Conservation (phyloP, 2,113 vertebrate species). For the Callocephalon fimbriatum region DNA sequence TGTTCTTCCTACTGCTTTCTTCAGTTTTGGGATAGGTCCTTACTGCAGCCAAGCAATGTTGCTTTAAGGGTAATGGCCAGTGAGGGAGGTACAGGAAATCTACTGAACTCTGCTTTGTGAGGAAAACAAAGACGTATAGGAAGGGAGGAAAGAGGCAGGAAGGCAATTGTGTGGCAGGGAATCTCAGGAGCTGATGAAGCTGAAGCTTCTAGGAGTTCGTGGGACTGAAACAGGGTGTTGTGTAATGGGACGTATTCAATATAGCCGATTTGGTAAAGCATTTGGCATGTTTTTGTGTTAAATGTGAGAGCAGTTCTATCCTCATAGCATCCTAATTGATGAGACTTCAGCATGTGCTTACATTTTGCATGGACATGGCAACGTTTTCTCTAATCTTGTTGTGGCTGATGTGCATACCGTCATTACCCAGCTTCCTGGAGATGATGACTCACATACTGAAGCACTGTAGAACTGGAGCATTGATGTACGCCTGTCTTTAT, state of each 20-base stretch:
- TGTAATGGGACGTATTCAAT: neutral
- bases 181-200: neutral
- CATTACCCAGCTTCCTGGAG: neutral
- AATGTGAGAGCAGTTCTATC: neutral
- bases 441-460: neutral
- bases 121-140: slow-evolving; percentile 59
- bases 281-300: neutral
- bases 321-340: neutral
- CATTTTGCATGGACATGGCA: neutral
- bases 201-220: neutral
- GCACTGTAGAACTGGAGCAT: neutral
- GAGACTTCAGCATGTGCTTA: neutral
- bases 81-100: slow-evolving; percentile 63
- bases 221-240: neutral
- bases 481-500: neutral
- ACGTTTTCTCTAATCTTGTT: neutral
- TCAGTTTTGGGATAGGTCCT: neutral
- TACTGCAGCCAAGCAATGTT: neutral
- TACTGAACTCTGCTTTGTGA: slow-evolving; percentile 41
- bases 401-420: neutral
- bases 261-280: neutral
- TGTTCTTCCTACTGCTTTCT: neutral
- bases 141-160: slow-evolving; percentile 61
- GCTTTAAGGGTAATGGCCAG: slow-evolving; percentile 38
- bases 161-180: slow-evolving; percentile 2